phyloP scores from a whole-genome alignment of 1,140 invertebrate species.

The Heliothis subflexa region DNA sequence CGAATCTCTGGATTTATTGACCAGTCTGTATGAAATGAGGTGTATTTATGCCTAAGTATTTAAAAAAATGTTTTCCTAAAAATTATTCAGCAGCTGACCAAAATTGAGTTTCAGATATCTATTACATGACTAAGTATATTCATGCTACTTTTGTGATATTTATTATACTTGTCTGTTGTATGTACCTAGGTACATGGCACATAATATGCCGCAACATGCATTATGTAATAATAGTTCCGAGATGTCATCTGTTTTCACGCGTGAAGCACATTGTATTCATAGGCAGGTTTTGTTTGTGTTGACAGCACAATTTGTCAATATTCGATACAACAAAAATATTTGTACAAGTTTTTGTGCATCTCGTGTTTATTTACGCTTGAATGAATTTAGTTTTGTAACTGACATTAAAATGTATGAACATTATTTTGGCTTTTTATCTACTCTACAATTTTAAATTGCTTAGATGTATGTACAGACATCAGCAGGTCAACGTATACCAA shows the following conservation, averaged over 20 bases:
- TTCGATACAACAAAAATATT: no score
- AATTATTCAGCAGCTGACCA: neutral
- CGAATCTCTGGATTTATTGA: constrained; percentile 26
- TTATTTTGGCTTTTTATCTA: no score
- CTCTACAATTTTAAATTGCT: no score
- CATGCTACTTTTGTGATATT: no score
- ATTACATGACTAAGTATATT: no score
- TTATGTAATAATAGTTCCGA: neutral
- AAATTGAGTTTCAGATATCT: no score
- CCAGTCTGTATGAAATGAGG: neutral
- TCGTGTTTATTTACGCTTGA: neutral
- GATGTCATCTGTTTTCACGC: neutral
- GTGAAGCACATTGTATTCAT: constrained; percentile 1
- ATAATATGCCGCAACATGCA: neutral
- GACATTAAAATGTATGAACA: no score
- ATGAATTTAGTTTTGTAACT: neutral
- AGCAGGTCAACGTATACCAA: no score
- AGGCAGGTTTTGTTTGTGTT: neutral
- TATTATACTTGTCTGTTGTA: no score
- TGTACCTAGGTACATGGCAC: no score
- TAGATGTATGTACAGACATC: no score
- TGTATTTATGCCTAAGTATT: neutral
- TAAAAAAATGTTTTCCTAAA: neutral
- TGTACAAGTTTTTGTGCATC: neutral
- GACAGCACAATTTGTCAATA: neutral